Conservation (phyloP, 2,113 vertebrate species). For the Plectropomus leopardus region DNA sequence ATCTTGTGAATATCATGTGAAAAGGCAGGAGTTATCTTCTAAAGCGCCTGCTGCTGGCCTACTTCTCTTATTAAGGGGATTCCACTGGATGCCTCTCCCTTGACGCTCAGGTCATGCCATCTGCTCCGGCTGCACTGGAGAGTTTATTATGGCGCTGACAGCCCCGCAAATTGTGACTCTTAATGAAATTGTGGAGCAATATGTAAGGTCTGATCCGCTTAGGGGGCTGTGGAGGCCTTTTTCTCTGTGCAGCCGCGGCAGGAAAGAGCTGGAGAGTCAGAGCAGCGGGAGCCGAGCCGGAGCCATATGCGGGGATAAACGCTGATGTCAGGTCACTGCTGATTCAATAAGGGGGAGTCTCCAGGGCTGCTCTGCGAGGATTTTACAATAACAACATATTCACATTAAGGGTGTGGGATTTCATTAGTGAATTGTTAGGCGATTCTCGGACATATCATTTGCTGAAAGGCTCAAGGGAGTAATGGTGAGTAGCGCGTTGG, state of each 20-base stretch:
- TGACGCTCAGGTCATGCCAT: constrained; percentile 59
- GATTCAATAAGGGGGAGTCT: constrained; percentile 66
- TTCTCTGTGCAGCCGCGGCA: constrained; percentile 12
- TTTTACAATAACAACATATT: constrained; percentile 70
- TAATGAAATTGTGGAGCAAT: constrained; percentile 79
- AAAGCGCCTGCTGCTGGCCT: constrained; percentile 37
- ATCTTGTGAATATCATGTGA: constrained; percentile 26
- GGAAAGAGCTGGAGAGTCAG: constrained; percentile 30
- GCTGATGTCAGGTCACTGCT: constrained; percentile 65
- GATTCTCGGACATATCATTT: constrained; percentile 54
- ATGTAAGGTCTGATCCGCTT: constrained; percentile 72
- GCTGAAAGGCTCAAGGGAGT: constrained; percentile 30
- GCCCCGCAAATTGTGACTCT: constrained; percentile 67
- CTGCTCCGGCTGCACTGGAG: constrained; percentile 56
- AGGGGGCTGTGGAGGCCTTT: constrained; percentile 44
- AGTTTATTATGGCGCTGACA: constrained; percentile 68
- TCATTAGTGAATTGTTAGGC: constrained; percentile 69
- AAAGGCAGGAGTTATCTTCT: constrained; percentile 42
- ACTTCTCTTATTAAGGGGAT: constrained; percentile 64
- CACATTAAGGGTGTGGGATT: constrained; percentile 62
- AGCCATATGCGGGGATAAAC: constrained; percentile 64
- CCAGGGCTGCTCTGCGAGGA: constrained; percentile 33
- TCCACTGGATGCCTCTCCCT: constrained; percentile 60
- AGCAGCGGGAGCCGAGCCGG: constrained; percentile 33
- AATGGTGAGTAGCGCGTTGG: constrained; percentile 20